Evolutionary conservation across 2,888 invertebrate species (phyloP).

Genomic region (Cryptocheilus praepositus): DNA sequence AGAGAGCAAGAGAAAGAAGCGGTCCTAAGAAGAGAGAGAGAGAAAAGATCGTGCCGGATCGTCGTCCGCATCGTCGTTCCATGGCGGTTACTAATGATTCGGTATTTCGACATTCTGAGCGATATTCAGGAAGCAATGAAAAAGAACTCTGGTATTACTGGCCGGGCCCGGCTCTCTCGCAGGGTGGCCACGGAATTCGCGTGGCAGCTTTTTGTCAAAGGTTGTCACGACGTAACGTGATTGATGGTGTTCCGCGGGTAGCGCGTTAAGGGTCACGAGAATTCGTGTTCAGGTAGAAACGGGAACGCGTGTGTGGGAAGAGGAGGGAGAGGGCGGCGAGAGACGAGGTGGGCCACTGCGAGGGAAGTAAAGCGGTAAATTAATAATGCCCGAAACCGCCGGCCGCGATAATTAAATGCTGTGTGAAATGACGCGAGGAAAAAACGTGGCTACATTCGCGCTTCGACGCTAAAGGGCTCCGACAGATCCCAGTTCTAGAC

Average conservation of each 20-base stretch:
- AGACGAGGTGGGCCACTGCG: not conserved
- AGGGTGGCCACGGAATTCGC: slow-evolving; percentile 59
- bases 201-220: slow-evolving; percentile 64
- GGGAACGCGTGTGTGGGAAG: slow-evolving; percentile 7
- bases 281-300: slow-evolving; percentile 38
- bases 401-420: slow-evolving; percentile 2
- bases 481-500: slow-evolving; percentile 20
- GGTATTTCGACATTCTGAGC: slow-evolving; percentile 63
- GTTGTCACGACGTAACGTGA: slow-evolving; percentile 61
- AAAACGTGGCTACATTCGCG: not conserved
- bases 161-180: slow-evolving; percentile 26
- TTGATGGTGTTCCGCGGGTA: slow-evolving; percentile 52
- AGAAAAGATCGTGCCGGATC: slow-evolving; percentile 37
- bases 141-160: slow-evolving; percentile 56
- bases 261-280: slow-evolving; percentile 31
- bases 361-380: slow-evolving; percentile 44
- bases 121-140: slow-evolving; percentile 61
- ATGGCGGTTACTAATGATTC: slow-evolving; percentile 66
- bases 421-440: slow-evolving; percentile 2
- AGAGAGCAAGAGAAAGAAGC: slow-evolving; percentile 20
- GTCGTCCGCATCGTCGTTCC: slow-evolving; percentile 41
- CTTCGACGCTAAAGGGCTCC: not conserved
- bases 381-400: slow-evolving; percentile 43
- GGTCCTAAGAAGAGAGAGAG: not conserved
- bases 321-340: not conserved